Evolutionary conservation across 2,888 invertebrate species (phyloP), one percentile per base, ranked within the genome.

Genomic region (Cryptus armator): DNA sequence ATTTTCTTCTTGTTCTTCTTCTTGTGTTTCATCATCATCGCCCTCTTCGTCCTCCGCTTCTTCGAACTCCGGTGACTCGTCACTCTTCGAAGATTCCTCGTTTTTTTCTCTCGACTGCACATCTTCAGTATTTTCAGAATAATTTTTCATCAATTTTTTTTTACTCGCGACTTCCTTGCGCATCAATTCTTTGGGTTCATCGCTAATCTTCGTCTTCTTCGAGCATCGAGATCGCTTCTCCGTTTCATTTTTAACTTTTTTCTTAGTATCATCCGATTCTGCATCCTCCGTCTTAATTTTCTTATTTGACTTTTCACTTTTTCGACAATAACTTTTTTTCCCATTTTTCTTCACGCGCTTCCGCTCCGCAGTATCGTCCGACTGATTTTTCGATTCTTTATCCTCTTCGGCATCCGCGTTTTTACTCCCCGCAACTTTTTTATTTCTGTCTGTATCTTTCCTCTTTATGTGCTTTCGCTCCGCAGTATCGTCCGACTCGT

Each of bases 291-390:
- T 71, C 29, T 70, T 66, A n/a, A 70, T 77, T 48, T 86, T 86
- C 4, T 85, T 86, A 43, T 86, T 86, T 16, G 72, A 84, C 10
- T 86, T 90, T n/a, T 62, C 7, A 16, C 24, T 29, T 48, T 64
- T 83, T 70, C 48, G 59, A 14, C 9, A n/a, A 37, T 9, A 80
- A 78, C n/a, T 44, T 71, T 76, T 80, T 46, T 74, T 37, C 4
- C 14, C n/a, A 3, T 74, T 51, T 51, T 32, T 29, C 9, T 37
- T 68, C 16, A 32, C 29, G 43, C 24, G 48, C 29, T 75, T 62
- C 12, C 16, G 2, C 3, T 51, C 19, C 24, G 59, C 53, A 37
- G 16, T 80, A 51, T 48, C 78, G 51, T 48, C 14, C 56, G 79
- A 24, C 53, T 81, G 16, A 9, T 79, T 64, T 76, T 86, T 6